These are phyloP conservation scores for Engystomops pustulosus DNA, from an alignment of 2,113 vertebrate species.

Conservation along the genomic window DNA sequence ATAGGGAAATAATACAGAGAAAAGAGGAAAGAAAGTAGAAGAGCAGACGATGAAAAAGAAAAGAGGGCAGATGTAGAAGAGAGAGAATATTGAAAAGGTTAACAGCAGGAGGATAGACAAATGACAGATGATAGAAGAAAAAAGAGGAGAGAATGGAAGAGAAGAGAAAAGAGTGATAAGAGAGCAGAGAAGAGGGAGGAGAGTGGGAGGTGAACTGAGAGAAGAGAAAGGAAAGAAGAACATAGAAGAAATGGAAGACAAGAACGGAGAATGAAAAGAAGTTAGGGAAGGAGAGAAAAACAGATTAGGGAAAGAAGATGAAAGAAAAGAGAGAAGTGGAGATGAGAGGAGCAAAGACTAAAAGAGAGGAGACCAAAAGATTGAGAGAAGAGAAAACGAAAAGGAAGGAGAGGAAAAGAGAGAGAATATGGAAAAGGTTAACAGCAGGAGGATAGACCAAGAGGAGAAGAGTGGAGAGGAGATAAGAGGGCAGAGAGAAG, in stretches of 20 bases:
- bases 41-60: no score
- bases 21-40: no score
- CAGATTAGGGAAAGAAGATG: no score
- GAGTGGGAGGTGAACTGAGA: neutral
- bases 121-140: neutral
- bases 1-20: no score
- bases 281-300: neutral
- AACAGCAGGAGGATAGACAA: neutral
- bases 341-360: no score
- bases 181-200: neutral
- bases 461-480: no score
- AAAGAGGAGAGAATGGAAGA: no score
- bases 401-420: neutral
- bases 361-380: no score
- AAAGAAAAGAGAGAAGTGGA: neutral
- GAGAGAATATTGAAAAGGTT: neutral
- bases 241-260: neutral
- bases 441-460: no score
- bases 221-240: neutral
- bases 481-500: neutral
- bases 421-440: neutral
- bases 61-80: no score
- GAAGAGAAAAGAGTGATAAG: neutral
- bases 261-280: no score
- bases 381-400: no score